These are phyloP conservation scores for Capromys pilorides DNA, from an alignment of 2,797 vertebrate species.

Conservation along the genomic window DNA sequence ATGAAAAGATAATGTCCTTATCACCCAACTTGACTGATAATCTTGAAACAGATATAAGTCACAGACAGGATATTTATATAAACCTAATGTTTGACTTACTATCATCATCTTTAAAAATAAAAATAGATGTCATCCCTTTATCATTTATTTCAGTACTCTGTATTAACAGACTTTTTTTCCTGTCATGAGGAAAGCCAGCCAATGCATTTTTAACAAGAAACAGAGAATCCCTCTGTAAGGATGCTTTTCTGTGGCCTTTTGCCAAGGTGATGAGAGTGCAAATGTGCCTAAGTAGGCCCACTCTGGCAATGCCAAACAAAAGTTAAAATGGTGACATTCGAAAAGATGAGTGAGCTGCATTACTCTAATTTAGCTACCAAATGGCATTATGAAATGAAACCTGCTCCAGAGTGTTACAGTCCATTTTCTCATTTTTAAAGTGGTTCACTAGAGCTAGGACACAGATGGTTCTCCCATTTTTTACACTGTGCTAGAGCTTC, in stretches of 20 bases:
- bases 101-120: background rate
- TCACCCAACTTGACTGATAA: background rate
- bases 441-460: background rate
- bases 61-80: background rate
- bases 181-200: constrained; percentile 7
- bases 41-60: background rate
- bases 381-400: background rate
- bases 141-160: background rate
- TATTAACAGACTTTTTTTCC: background rate
- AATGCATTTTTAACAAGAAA: constrained; percentile 40
- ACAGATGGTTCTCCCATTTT: background rate
- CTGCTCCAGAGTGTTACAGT: background rate
- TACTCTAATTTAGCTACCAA: background rate
- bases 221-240: background rate
- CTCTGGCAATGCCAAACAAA: constrained; percentile 34
- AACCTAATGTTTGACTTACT: background rate
- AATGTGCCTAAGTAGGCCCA: background rate
- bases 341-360: background rate
- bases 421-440: background rate
- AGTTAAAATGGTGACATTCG: background rate
- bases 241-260: background rate
- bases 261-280: constrained; percentile 28
- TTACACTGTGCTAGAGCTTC: background rate
- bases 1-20: background rate
- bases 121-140: background rate